Percentiles rank a stretch among this genome's conserved stretches.
Evolutionary conservation across 1,140 invertebrate genomes (phyloP).

Genomic region (Zaprionus tsacasi): DNA sequence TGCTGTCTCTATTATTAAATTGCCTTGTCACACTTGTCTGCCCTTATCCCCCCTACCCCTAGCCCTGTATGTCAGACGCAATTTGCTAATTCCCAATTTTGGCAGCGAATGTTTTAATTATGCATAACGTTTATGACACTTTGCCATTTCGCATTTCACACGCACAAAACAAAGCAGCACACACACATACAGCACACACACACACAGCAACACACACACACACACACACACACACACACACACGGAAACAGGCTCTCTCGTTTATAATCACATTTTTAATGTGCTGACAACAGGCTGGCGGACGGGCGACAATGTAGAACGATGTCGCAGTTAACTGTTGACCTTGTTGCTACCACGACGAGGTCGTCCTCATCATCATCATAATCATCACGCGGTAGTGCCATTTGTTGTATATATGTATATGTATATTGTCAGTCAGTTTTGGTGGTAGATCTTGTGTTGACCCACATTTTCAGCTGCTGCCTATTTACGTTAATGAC

Average conservation of each 20-base stretch:
- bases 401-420: neutral
- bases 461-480: conserved; percentile 54
- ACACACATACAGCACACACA: conserved; percentile 17
- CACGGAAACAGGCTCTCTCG: conserved; percentile 22
- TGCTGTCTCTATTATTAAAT: conserved; percentile 4
- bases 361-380: conserved; percentile 49
- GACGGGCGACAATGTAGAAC: conserved; percentile 31
- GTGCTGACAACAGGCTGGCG: conserved; percentile 53
- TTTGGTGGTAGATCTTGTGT: conserved; percentile 3
- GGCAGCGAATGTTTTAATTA: conserved; percentile 68
- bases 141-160: conserved; percentile 52
- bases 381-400: conserved; percentile 5
- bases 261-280: conserved; percentile 74
- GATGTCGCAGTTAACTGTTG: conserved; percentile 41
- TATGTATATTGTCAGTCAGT: conserved; percentile 6
- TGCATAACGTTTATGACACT: conserved; percentile 68
- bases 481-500: conserved; percentile 30
- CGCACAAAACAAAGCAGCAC: conserved; percentile 31
- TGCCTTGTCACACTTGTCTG: neutral
- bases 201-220: conserved; percentile 22
- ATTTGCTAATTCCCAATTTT: conserved; percentile 63
- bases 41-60: neutral
- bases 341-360: conserved; percentile 59
- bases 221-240: conserved; percentile 21
- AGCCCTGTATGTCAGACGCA: conserved; percentile 36